phyloP scores from a whole-genome alignment of 2,113 vertebrate genomes.

The Gymnarchus niloticus region DNA sequence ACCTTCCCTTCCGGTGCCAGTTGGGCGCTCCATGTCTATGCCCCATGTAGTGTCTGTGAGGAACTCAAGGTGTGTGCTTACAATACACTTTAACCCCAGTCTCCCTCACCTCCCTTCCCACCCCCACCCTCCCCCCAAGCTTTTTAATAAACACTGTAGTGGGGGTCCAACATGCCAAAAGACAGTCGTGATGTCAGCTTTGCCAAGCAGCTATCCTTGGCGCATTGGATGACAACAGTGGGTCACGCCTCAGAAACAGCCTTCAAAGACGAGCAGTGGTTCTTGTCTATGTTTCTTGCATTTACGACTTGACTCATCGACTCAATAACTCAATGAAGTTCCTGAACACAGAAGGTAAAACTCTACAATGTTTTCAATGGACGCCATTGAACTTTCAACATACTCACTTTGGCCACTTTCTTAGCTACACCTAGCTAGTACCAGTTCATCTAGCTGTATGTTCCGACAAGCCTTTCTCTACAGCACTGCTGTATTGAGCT shows the following conservation, averaged over 20 bases:
- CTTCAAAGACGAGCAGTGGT: conserved; percentile 27
- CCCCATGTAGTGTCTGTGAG: not conserved
- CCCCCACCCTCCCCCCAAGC: not conserved
- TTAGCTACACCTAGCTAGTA: not conserved
- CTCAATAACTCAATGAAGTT: conserved; percentile 19
- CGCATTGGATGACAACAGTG: conserved; percentile 16
- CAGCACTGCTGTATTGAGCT: not conserved
- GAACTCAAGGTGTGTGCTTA: not conserved
- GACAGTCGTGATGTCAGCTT: not conserved
- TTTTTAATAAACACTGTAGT: conserved; percentile 17
- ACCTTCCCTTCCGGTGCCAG: not conserved
- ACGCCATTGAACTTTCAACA: not conserved
- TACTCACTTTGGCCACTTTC: not conserved
- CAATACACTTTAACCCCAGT: not conserved
- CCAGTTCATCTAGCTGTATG: not conserved
- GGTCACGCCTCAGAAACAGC: conserved; percentile 24
- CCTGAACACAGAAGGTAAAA: not conserved
- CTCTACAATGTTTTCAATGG: not conserved
- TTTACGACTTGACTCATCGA: conserved; percentile 23
- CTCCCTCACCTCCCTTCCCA: not conserved
- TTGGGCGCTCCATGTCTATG: not conserved
- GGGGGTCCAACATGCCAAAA: not conserved
- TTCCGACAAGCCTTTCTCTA: not conserved
- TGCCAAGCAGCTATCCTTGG: conserved; percentile 22
- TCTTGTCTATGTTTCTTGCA: conserved; percentile 23